Evolutionary conservation across 2,888 invertebrate species (phyloP).

Genomic region (Catocala sponsa): DNA sequence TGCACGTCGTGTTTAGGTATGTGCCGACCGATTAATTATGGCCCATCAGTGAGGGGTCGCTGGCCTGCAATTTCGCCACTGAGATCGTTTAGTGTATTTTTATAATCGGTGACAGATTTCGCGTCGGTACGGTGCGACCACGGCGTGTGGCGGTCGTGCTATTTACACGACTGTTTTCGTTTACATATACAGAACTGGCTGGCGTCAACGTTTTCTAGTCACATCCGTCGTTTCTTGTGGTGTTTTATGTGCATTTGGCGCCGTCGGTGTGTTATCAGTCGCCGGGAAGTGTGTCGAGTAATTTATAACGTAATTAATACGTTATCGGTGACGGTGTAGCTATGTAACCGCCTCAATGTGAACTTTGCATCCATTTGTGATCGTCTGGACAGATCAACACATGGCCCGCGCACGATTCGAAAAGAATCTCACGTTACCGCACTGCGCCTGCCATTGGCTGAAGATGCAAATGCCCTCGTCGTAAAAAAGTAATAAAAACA

Average conservation of each 20-base stretch:
- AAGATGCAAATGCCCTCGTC: constrained; percentile 33
- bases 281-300: constrained; percentile 80
- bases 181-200: constrained; percentile 53
- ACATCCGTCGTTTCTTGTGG: constrained; percentile 65
- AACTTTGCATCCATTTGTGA: constrained; percentile 73
- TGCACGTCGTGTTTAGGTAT: constrained; percentile 86
- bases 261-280: constrained; percentile 75
- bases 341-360: constrained; percentile 62
- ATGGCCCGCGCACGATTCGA: constrained; percentile 48
- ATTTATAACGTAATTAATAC: constrained; percentile 85
- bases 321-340: constrained; percentile 73
- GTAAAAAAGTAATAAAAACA: constrained; percentile 44
- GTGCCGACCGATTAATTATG: constrained; percentile 83
- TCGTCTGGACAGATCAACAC: constrained; percentile 37
- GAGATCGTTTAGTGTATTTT: constrained; percentile 71
- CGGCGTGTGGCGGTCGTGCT: constrained; percentile 51
- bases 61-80: constrained; percentile 78
- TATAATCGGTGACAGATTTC: constrained; percentile 69
- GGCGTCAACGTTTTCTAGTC: constrained; percentile 57
- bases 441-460: constrained; percentile 27
- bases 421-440: constrained; percentile 39
- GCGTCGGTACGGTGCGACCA: constrained; percentile 49
- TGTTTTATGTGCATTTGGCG: constrained; percentile 72
- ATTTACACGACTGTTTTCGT: constrained; percentile 57
- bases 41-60: constrained; percentile 81